Conservation (phyloP, 2,888 invertebrate genomes). For the Acrobasis suavella region DNA sequence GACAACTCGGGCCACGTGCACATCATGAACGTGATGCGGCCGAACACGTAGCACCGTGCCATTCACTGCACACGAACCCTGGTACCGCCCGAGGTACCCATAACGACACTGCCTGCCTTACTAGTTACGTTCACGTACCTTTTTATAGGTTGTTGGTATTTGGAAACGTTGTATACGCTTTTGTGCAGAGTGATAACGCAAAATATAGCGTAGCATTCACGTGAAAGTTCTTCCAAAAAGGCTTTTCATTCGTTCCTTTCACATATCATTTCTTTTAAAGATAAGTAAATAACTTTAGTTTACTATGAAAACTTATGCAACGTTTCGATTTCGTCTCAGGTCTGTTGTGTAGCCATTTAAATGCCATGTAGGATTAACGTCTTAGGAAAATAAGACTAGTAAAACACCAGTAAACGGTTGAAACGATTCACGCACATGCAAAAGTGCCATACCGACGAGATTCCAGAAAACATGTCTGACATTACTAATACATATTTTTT, state of each 20-base stretch:
- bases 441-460: too few species aligned
- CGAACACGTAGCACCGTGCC: constrained; percentile 47
- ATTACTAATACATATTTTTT: too few species aligned
- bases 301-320: background rate
- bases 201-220: background rate
- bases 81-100: background rate
- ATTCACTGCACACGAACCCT: constrained; percentile 10
- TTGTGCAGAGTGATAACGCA: background rate
- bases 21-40: constrained; percentile 77
- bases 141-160: constrained; percentile 10
- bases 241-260: background rate
- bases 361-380: constrained; percentile 10
- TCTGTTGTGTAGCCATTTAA: constrained; percentile 7
- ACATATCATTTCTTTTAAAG: constrained; percentile 4
- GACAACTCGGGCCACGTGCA: constrained; percentile 84
- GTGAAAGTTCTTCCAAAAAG: background rate
- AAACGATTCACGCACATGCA: too few species aligned
- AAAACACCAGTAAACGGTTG: too few species aligned
- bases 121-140: constrained; percentile 23
- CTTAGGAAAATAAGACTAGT: background rate
- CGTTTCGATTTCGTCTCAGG: background rate
- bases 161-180: constrained; percentile 15
- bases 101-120: constrained; percentile 10
- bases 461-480: too few species aligned
- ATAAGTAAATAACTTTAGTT: background rate